These are phyloP conservation scores for Anas platyrhynchos DNA, from an alignment of 2,113 vertebrate species.

Conservation along the genomic window DNA sequence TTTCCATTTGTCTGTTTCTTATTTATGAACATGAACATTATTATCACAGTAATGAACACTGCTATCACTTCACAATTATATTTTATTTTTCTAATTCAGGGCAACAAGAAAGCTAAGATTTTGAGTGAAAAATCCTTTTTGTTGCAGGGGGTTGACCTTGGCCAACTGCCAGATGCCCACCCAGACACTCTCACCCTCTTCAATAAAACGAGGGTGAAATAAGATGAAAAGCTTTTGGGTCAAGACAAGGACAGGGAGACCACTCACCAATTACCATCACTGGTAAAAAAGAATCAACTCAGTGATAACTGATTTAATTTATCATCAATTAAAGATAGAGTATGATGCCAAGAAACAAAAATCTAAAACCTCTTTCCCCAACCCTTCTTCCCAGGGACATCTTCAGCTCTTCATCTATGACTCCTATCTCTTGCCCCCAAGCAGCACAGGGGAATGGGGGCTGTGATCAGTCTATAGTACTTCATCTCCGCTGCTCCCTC, in stretches of 20 bases:
- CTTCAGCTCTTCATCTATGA: background rate
- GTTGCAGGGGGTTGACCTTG: background rate
- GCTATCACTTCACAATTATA: background rate
- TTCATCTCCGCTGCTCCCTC: accelerated
- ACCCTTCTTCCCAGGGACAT: background rate
- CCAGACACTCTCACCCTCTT: background rate
- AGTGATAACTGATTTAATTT: background rate
- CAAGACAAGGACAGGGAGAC: background rate
- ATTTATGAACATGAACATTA: background rate
- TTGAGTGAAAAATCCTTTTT: background rate
- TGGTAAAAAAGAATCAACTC: background rate
- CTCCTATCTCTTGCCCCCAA: background rate
- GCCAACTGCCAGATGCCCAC: background rate
- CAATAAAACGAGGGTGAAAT: background rate
- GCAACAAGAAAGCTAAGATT: background rate
- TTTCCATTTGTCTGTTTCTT: background rate
- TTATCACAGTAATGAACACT: background rate
- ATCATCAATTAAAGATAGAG: background rate
- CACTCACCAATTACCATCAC: background rate
- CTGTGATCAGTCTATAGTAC: background rate
- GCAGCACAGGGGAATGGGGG: background rate
- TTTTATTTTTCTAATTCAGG: background rate
- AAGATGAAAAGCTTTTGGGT: background rate
- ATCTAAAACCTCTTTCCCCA: background rate
- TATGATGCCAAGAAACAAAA: background rate